These are phyloP conservation scores for Arenaria interpres DNA, from an alignment of 2,113 vertebrate species.

Conservation along the genomic window DNA sequence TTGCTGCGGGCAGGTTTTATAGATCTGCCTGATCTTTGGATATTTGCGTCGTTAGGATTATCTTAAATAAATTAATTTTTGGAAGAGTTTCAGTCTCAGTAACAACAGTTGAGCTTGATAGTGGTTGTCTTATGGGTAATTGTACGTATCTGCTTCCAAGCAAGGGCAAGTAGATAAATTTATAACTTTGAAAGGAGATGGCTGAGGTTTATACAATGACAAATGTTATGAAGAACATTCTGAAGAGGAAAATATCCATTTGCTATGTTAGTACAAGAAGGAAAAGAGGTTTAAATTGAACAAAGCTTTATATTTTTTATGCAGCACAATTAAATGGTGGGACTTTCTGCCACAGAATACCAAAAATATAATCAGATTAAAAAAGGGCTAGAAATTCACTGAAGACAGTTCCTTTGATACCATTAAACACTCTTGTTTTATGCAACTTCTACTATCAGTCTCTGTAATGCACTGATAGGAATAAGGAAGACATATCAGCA, in stretches of 20 bases:
- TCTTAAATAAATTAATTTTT: constrained; percentile 70
- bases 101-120: not conserved
- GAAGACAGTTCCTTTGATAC: not conserved
- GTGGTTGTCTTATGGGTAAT: not conserved
- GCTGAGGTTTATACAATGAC: not conserved
- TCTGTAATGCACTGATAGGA: not conserved
- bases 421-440: not conserved
- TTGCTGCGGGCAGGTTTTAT: constrained; percentile 68
- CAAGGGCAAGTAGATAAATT: not conserved
- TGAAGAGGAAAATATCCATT: not conserved
- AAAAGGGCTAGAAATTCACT: not conserved
- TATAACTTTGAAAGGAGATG: not conserved
- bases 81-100: constrained; percentile 37
- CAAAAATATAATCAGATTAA: not conserved
- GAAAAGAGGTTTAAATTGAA: not conserved
- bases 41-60: constrained; percentile 61
- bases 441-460: not conserved
- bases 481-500: not conserved
- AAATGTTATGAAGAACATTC: not conserved
- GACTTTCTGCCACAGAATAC: not conserved
- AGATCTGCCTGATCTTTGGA: constrained; percentile 54
- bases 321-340: not conserved
- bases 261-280: not conserved
- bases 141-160: not conserved
- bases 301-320: not conserved